These are phyloP conservation scores for Diaphora mendica DNA, from an alignment of 2,888 invertebrate genomes.

Conservation along the genomic window DNA sequence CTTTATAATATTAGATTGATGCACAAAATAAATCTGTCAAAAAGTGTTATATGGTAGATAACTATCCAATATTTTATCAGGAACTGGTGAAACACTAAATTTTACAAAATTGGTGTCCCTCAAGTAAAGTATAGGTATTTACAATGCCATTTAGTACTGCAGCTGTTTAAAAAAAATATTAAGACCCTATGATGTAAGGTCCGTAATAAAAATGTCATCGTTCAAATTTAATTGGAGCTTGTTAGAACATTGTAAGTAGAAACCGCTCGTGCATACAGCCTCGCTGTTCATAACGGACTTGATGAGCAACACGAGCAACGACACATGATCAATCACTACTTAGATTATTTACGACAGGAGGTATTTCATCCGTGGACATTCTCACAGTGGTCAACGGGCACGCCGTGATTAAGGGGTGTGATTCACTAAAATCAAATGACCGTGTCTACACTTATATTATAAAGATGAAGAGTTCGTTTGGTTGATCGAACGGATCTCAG, in stretches of 20 bases:
- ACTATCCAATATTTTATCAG: no score
- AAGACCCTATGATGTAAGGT: conserved; percentile 13
- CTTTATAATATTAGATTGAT: no score
- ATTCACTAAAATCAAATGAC: neutral
- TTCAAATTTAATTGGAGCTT: conserved; percentile 59
- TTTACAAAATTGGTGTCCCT: no score
- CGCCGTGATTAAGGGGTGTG: neutral
- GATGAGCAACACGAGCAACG: conserved; percentile 18
- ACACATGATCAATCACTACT: conserved; percentile 45
- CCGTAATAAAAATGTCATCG: conserved; percentile 46
- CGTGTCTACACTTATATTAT: no score
- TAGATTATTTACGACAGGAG: conserved; percentile 35
- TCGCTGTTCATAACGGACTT: conserved; percentile 34
- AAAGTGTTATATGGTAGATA: no score
- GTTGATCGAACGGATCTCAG: no score
- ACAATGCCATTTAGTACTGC: neutral
- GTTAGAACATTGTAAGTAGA: conserved; percentile 30
- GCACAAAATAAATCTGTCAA: no score
- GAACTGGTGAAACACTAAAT: no score
- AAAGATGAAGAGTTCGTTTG: no score
- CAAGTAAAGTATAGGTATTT: neutral
- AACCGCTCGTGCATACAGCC: conserved; percentile 3
- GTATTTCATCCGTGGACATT: conserved; percentile 20
- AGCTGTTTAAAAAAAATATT: neutral
- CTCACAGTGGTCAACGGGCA: conserved; percentile 12